These are phyloP conservation scores for Myrmecobius fasciatus DNA, from an alignment of 2,113 vertebrate genomes.

Conservation along the genomic window DNA sequence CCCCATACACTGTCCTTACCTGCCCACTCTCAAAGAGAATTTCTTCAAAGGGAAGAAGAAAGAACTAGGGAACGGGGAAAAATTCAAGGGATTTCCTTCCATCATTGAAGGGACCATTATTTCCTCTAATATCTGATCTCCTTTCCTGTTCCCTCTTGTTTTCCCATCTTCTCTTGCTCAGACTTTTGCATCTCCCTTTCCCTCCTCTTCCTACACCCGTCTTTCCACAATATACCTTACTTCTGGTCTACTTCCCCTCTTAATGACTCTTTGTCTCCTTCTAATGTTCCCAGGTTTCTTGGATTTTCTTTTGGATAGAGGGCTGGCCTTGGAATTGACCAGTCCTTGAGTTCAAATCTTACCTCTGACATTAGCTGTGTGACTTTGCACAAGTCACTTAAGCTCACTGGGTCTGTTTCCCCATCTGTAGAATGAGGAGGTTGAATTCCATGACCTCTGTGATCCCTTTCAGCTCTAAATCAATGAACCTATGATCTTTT, in stretches of 20 bases:
- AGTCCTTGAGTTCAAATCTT: too few relatives aligned
- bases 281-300: background rate
- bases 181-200: too few relatives aligned
- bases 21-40: background rate
- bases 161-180: too few relatives aligned
- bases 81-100: background rate
- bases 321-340: too few relatives aligned
- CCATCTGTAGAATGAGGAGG: too few relatives aligned
- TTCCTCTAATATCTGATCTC: background rate
- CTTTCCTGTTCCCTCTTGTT: background rate
- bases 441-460: too few relatives aligned
- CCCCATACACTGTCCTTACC: background rate
- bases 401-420: too few relatives aligned
- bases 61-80: background rate
- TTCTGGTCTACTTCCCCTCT: background rate
- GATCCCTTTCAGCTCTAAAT: too few relatives aligned
- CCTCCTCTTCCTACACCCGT: background rate
- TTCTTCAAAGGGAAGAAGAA: background rate
- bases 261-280: background rate
- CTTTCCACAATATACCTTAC: background rate
- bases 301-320: too few relatives aligned
- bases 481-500: too few relatives aligned
- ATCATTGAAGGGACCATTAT: background rate
- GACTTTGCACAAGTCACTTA: too few relatives aligned
- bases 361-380: too few relatives aligned